These are phyloP conservation scores for Balaenoptera acutorostrata DNA, from an alignment of 2,113 vertebrate species.

Conservation along the genomic window DNA sequence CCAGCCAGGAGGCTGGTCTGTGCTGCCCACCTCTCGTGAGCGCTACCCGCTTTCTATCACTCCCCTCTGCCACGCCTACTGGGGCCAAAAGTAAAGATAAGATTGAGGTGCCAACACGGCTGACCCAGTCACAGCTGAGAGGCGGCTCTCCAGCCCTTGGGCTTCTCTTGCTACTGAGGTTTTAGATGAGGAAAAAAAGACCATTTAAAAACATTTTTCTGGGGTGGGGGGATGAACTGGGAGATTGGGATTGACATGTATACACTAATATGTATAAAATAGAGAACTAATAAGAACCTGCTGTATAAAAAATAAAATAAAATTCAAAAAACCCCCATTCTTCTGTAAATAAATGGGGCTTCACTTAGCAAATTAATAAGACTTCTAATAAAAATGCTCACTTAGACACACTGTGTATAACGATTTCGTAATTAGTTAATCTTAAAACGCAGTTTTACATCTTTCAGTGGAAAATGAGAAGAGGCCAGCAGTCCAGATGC, in stretches of 20 bases:
- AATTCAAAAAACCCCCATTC: not conserved
- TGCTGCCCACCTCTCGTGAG: rapidly evolving
- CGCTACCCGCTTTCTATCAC: rapidly evolving
- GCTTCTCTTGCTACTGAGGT: not conserved
- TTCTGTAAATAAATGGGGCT: not conserved
- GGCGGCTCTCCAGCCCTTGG: not conserved
- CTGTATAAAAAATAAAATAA: no score
- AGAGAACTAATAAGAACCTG: no score
- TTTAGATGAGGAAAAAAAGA: not conserved
- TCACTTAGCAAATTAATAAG: not conserved
- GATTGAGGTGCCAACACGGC: rapidly evolving
- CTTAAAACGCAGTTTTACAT: not conserved
- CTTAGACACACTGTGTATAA: not conserved
- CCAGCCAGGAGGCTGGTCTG: rapidly evolving
- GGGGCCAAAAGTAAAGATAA: not conserved
- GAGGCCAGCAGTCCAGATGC: rapidly evolving
- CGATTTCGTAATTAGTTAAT: not conserved
- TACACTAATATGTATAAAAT: no score
- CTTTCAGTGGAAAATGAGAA: not conserved
- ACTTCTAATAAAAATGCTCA: not conserved
- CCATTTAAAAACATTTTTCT: not conserved
- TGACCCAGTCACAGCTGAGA: rapidly evolving
- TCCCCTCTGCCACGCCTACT: not conserved
- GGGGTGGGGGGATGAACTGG: no score
- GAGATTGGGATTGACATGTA: no score